These are phyloP conservation scores for Pantelozetes paolii DNA, from an alignment of 2,888 invertebrate genomes.

Conservation along the genomic window DNA sequence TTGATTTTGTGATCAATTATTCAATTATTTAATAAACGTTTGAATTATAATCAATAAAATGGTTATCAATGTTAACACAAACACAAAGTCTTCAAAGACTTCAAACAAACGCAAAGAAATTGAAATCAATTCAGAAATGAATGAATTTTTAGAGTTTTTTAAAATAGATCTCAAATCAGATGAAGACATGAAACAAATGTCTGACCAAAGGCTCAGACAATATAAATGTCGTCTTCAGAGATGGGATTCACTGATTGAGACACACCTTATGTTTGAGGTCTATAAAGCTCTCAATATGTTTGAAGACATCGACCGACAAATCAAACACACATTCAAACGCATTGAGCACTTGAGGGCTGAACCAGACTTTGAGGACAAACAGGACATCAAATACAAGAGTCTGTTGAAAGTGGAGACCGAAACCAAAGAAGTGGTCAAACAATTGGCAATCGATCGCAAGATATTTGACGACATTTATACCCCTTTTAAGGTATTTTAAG, in stretches of 20 bases:
- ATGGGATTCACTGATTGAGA: conserved; percentile 10
- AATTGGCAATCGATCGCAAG: not conserved
- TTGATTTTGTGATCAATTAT: too few species aligned
- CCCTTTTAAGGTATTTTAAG: not conserved
- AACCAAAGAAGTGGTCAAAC: not conserved
- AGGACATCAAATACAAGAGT: not conserved
- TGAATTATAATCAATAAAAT: not conserved
- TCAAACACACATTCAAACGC: not conserved
- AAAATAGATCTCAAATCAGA: not conserved
- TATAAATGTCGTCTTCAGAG: conserved; percentile 20
- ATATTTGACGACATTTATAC: not conserved
- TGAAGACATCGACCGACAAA: not conserved
- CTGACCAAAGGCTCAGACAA: not conserved
- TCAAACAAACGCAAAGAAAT: not conserved
- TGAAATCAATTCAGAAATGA: not conserved
- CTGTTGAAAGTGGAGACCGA: not conserved
- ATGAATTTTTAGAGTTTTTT: conserved; percentile 1
- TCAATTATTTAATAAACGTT: too few species aligned
- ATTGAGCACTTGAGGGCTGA: not conserved
- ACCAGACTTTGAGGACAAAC: not conserved
- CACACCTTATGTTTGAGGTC: not conserved
- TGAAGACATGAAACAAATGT: not conserved
- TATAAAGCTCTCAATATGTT: not conserved
- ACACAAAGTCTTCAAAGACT: not conserved
- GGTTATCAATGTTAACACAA: not conserved